Evolutionary conservation across 2,113 vertebrate species (phyloP), one percentile per base, ranked within the genome.

Genomic region (Stegastes partitus): DNA sequence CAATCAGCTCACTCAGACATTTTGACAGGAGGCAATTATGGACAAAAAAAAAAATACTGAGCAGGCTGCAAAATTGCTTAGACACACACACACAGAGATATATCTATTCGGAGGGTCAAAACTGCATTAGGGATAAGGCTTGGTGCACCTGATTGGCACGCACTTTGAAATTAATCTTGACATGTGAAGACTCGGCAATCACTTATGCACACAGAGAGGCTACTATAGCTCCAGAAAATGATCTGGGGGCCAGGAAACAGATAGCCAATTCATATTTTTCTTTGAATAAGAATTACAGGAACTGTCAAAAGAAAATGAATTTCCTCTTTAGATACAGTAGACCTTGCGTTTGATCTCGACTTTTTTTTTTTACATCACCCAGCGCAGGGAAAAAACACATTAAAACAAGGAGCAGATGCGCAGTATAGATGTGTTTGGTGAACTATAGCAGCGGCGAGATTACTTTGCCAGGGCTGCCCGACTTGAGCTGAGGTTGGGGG

Each of bases 1-100:
- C 91, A 92, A 93, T 93, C 91, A 90, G 83, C 83, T 92, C 91
- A 89, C 83, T 89, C 85, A 90, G 89, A 93, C 91, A 77, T 91
- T 93, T 91, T 93, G 93, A 93, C 91, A 93, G 91, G 87, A 92
- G 90, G 90, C 93, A 92, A 92, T 93, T 93, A 93, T 83, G 85
- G 86, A 75, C 78, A 49, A 87, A 91, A 28, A 87, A 91, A 28
- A 31, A 90, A 90, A 92, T 84, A 90, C 70, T 47, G 82, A 89
- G 79, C 84, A 84, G 87, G 82, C 77, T 79, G 83, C 78, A 87
- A 88, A 86, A 92, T 88, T 87, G 67, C 84, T 83, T 55, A 73
- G 88, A 93, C 86, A 87, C 80, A 81, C 53, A 75, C 75, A 79
- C 37, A 58, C 79, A 84, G 6, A 89, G 68, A 85, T 77, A 76